Conservation (phyloP, 2,113 vertebrate species). For the Herpailurus yagouaroundi region DNA sequence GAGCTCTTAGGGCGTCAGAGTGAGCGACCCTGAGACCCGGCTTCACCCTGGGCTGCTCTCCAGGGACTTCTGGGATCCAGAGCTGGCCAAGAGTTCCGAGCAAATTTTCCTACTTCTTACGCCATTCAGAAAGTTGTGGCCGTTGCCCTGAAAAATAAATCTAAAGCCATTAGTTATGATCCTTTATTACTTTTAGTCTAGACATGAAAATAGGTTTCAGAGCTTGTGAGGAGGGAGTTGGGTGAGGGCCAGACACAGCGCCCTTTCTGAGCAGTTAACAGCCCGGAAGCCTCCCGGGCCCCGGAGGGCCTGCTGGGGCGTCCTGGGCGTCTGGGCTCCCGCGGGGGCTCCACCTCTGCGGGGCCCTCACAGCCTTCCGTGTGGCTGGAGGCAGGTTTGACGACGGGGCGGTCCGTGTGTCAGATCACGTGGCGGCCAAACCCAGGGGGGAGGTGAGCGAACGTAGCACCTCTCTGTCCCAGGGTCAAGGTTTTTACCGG, state of each 20-base stretch:
- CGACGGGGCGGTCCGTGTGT: background rate
- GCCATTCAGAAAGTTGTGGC: background rate
- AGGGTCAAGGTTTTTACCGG: background rate
- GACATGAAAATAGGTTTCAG: background rate
- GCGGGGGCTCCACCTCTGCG: background rate
- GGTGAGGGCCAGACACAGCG: background rate
- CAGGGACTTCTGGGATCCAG: background rate
- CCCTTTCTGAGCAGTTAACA: background rate
- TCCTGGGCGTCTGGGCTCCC: too few species aligned
- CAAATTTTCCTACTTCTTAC: fast-evolving
- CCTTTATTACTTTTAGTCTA: constrained; percentile 31
- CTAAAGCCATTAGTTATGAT: background rate
- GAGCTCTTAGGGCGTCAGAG: fast-evolving
- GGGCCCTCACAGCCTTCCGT: background rate
- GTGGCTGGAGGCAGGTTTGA: background rate
- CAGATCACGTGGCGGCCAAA: background rate
- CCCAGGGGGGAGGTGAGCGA: background rate
- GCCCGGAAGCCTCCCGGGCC: background rate
- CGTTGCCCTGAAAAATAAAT: background rate
- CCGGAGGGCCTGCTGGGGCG: fast-evolving
- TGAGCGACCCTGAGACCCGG: fast-evolving
- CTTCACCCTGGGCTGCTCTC: too few species aligned
- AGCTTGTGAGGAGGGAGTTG: background rate
- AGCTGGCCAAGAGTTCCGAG: background rate
- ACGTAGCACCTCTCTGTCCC: fast-evolving